Evolutionary conservation across 2,888 invertebrate species (phyloP), one percentile per base, ranked within the genome.

Genomic region (Sabellastarte sp.): DNA sequence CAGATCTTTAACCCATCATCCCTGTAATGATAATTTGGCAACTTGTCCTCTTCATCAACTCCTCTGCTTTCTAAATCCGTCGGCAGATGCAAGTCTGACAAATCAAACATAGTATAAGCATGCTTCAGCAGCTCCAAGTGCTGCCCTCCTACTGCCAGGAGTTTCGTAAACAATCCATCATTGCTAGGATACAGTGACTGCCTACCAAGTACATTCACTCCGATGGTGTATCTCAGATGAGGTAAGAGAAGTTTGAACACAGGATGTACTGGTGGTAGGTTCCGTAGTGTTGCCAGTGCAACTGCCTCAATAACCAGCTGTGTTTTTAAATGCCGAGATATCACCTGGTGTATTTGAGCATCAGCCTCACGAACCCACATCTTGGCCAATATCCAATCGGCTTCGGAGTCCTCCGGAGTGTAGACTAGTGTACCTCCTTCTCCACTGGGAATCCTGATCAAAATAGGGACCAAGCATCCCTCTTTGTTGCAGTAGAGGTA

Each of bases 361-460:
- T 70, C 71, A 1, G 71, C 71, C 26, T 50, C 29, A 2, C 65
- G 62, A 33, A 70, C 67, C 63, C 65, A 70, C 69, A 71, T 67
- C 58, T 71, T 71, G 32, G 71, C 69, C 20, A 66, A 50, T 2
- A 60, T 24, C 71, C 71, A 71, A 32, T 67, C 69, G 29, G 24
- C 24, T 10, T 2, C 30, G 52, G n/a, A n/a, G 58, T 66, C 66
- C 28, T 26, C 26, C 15, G 66, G 60, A 3, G 63, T 66, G 53
- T 51, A 66, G 5, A 65, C 61, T 28, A 30, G 57, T 2, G 29
- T 29, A n/a, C 28, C 20, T 41, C 20, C 41, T 15, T 41, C 41
- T 10, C 41, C 41, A 41, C 41, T 20, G 10, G 41, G 41, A 10
- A 60, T 60, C 10, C 51, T 60, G 26, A 68, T 66, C 32, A 63